Evolutionary conservation across 2,113 vertebrate genomes (phyloP).

Genomic region (Pachycephala philippinensis): DNA sequence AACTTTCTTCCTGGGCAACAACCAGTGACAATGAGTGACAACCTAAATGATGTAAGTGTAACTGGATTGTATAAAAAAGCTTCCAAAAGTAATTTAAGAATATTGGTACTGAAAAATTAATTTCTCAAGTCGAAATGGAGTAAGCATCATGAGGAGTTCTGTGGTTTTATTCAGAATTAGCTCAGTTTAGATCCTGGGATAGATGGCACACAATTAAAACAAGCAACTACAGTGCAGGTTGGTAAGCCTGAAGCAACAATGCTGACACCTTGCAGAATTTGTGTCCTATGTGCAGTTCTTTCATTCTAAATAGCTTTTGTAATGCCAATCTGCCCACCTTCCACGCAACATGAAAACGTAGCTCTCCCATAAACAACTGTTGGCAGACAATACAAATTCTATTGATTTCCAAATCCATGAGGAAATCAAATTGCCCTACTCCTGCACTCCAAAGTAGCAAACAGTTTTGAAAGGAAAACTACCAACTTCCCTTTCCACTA

Average conservation of each 20-base stretch:
- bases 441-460: rapidly evolving
- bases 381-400: background rate
- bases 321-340: background rate
- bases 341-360: rapidly evolving
- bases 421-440: background rate
- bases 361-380: background rate
- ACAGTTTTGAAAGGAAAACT: background rate
- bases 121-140: background rate
- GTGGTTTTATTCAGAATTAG: background rate
- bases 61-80: background rate
- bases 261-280: background rate
- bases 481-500: background rate
- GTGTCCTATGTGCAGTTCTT: background rate
- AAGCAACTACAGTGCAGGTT: background rate
- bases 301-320: background rate
- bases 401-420: background rate
- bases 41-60: background rate
- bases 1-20: background rate
- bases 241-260: background rate
- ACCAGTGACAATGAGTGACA: background rate
- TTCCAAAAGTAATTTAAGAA: background rate
- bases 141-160: background rate
- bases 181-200: background rate
- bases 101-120: background rate
- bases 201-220: background rate